A percentile compares a stretch with the other conserved stretches of the same genome.
phyloP scores from a whole-genome alignment of 2,113 vertebrate species.

The Cisticola juncidis region DNA sequence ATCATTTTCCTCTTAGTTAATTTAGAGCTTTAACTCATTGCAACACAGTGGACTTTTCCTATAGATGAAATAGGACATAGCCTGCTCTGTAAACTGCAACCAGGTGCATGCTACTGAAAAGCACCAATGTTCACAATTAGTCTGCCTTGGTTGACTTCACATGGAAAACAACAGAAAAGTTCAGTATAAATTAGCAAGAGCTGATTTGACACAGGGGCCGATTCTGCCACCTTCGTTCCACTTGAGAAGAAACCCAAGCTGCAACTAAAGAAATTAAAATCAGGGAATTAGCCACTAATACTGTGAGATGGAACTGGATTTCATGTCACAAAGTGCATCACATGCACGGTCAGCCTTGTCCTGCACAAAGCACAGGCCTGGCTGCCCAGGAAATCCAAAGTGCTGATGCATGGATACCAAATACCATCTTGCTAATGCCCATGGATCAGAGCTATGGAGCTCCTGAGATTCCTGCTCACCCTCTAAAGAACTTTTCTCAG shows the following conservation, averaged over 20 bases:
- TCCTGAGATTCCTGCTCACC: background rate
- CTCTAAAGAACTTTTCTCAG: background rate
- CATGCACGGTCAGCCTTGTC: rapidly evolving
- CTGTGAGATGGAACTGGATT: background rate
- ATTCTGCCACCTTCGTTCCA: background rate
- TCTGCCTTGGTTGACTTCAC: background rate
- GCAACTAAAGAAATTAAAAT: background rate
- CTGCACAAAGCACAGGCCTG: rapidly evolving
- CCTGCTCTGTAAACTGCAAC: background rate
- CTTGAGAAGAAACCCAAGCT: background rate
- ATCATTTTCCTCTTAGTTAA: background rate
- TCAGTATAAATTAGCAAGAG: background rate
- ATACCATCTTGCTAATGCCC: background rate
- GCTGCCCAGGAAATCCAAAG: background rate
- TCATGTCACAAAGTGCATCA: background rate
- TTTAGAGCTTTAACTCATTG: background rate
- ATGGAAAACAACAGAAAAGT: background rate
- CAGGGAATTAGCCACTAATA: background rate
- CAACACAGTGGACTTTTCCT: background rate
- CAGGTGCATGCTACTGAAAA: background rate
- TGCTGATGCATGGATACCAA: background rate
- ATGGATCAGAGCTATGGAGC: background rate
- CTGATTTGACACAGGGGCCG: background rate
- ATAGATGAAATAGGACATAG: background rate
- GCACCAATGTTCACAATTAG: background rate